Evolutionary conservation across 2,113 vertebrate genomes (phyloP).

Genomic region (Tragelaphus buxtoni): DNA sequence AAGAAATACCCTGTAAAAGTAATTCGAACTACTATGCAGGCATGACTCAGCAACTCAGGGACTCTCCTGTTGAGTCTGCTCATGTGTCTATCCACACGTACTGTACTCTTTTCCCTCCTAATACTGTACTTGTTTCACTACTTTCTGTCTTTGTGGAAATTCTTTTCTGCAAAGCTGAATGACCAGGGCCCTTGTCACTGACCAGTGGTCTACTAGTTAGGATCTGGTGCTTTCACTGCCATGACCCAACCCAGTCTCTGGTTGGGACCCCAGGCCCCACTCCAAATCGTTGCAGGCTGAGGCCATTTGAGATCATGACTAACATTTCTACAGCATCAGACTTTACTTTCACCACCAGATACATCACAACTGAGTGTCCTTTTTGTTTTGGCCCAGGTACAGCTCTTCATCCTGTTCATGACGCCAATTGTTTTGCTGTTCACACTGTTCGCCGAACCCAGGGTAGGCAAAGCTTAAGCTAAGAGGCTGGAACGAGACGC

Average conservation of each 20-base stretch:
- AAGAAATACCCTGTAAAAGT: neutral
- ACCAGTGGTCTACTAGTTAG: neutral
- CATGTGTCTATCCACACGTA: neutral
- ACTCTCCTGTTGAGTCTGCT: neutral
- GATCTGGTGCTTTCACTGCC: neutral
- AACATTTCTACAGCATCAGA: neutral
- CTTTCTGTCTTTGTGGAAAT: neutral
- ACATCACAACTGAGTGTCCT: neutral
- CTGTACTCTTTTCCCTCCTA: neutral
- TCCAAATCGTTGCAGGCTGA: neutral
- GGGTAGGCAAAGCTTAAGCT: neutral
- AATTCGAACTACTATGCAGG: neutral
- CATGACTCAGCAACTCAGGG: neutral
- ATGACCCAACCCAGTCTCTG: neutral
- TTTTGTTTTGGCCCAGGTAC: neutral
- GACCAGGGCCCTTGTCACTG: neutral
- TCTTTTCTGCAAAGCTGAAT: neutral
- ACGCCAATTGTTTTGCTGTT: neutral
- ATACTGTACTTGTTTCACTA: neutral
- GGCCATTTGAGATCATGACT: neutral
- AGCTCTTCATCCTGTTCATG: neutral
- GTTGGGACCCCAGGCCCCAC: neutral
- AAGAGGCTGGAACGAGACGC: neutral
- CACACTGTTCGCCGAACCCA: rapidly evolving
- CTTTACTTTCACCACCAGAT: neutral